These are phyloP conservation scores for Shinisaurus crocodilurus DNA, from an alignment of 2,113 vertebrate genomes.

Conservation along the genomic window DNA sequence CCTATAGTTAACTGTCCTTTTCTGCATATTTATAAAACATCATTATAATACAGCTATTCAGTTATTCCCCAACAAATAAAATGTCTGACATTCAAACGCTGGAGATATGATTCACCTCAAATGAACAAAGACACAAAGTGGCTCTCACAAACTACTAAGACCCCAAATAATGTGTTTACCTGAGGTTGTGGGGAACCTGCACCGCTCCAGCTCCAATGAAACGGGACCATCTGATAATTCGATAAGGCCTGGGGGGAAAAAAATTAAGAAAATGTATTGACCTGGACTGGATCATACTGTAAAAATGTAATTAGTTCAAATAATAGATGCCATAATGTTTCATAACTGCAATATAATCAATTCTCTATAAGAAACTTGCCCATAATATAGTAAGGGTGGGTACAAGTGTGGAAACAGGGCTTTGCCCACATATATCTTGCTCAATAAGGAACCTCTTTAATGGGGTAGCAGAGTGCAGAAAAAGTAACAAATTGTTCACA, in stretches of 20 bases:
- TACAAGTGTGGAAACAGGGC: neutral
- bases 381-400: neutral
- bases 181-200: conserved; percentile 95
- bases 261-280: conserved; percentile 39
- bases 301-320: neutral
- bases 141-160: conserved; percentile 57
- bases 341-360: neutral
- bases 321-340: neutral
- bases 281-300: neutral
- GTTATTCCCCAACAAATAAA: neutral
- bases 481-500: neutral
- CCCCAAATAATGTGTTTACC: conserved; percentile 81
- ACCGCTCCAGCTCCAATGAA: conserved; percentile 92
- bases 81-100: conserved; percentile 22
- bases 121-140: conserved; percentile 66
- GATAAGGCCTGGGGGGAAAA: conserved; percentile 87
- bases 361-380: neutral
- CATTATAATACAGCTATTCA: neutral
- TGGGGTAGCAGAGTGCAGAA: neutral
- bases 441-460: neutral
- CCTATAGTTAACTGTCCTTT: neutral
- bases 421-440: neutral
- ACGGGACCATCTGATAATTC: conserved; percentile 95
- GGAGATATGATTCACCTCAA: conserved; percentile 21
- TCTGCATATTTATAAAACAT: neutral